Percentiles rank a stretch among this genome's conserved stretches.
phyloP scores from a whole-genome alignment of 2,797 vertebrate genomes.

The Oryzias sinensis region DNA sequence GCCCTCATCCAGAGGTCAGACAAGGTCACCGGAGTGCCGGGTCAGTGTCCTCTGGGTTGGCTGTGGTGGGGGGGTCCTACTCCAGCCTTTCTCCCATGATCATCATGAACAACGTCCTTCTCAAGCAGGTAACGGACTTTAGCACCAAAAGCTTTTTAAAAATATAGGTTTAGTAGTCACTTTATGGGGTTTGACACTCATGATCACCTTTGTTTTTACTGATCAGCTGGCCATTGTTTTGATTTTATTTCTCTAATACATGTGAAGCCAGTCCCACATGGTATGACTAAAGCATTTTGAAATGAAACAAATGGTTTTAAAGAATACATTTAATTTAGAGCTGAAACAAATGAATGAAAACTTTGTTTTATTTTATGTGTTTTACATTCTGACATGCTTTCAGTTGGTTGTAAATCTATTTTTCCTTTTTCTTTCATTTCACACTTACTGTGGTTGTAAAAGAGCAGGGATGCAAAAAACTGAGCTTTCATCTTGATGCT shows the following conservation, averaged over 20 bases:
- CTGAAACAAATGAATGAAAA: background rate
- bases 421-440: too few species aligned
- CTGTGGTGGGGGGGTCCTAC: slow-evolving; percentile 76
- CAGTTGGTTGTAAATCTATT: too few species aligned
- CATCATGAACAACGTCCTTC: slow-evolving; percentile 90
- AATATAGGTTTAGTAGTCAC: too few species aligned
- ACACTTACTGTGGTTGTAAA: background rate
- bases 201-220: too few species aligned
- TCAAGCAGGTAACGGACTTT: slow-evolving; percentile 82
- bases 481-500: background rate
- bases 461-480: background rate
- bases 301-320: too few species aligned
- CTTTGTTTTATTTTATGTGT: too few species aligned
- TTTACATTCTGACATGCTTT: too few species aligned
- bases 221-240: too few species aligned
- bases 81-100: slow-evolving; percentile 85
- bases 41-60: slow-evolving; percentile 58
- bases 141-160: background rate
- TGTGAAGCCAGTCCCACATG: too few species aligned
- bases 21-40: slow-evolving; percentile 24
- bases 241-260: too few species aligned
- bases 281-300: too few species aligned
- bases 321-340: background rate
- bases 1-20: slow-evolving; percentile 45
- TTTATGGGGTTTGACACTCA: too few species aligned